A percentile compares a stretch with the other conserved stretches of the same genome.
Conservation (phyloP, 2,113 vertebrate genomes). For the Suncus etruscus region DNA sequence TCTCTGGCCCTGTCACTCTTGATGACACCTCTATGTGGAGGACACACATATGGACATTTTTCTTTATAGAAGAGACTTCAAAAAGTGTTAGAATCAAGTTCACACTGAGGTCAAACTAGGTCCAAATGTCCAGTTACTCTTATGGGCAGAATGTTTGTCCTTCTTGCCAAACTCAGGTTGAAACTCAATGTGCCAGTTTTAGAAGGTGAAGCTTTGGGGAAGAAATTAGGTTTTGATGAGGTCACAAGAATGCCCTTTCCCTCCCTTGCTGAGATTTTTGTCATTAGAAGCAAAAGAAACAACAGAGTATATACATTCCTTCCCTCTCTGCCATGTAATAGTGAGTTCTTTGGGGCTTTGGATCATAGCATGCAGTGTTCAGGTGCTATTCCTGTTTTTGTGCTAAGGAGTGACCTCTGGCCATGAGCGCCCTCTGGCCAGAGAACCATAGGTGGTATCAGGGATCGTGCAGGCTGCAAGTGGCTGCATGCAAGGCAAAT, state of each 20-base stretch:
- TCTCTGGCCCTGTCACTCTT: no score
- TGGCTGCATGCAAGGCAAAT: no score
- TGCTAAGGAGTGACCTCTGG: no score
- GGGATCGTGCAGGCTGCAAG: no score
- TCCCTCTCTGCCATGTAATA: neutral
- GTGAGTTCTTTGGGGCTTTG: no score
- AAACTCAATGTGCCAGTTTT: neutral
- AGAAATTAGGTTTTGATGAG: neutral
- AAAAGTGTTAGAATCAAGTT: neutral
- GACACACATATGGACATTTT: neutral
- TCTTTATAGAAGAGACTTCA: no score
- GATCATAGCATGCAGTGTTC: no score
- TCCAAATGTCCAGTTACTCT: neutral
- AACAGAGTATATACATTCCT: neutral
- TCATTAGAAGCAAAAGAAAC: neutral
- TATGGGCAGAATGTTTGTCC: neutral
- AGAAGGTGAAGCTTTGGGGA: neutral
- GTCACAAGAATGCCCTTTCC: neutral
- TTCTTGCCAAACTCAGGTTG: neutral
- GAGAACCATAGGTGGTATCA: no score
- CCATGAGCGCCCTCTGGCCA: no score
- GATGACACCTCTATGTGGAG: neutral
- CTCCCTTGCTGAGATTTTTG: neutral
- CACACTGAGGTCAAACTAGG: neutral
- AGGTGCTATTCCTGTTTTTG: no score